Conservation (phyloP, 1,140 invertebrate species). For the Caenorhabditis inopinata region DNA sequence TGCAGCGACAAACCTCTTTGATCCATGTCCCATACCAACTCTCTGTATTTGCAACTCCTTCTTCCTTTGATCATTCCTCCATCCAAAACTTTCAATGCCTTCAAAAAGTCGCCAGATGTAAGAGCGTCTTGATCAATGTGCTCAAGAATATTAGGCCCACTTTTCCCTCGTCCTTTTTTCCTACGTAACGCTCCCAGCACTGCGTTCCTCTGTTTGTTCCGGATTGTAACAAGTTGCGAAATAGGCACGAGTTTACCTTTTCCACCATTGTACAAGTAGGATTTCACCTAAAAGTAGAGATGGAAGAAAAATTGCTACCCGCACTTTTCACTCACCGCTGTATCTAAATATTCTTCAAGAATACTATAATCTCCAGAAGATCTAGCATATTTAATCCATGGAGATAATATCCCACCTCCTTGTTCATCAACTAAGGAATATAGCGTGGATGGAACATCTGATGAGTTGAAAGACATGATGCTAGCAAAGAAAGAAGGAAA, state of each 20-base stretch:
- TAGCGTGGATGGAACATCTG: slow-evolving; percentile 46
- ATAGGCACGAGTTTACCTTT: slow-evolving; percentile 83
- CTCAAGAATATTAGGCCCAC: slow-evolving; percentile 49
- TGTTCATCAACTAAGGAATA: slow-evolving; percentile 67
- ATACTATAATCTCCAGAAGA: slow-evolving; percentile 78
- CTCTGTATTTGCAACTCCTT: slow-evolving; percentile 72
- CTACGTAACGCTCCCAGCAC: slow-evolving; percentile 74
- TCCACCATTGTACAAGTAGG: slow-evolving; percentile 88
- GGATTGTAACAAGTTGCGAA: slow-evolving; percentile 79
- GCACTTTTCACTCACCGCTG: slow-evolving; percentile 72
- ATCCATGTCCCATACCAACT: slow-evolving; percentile 86
- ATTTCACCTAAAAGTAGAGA: slow-evolving; percentile 79
- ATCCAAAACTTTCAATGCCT: slow-evolving; percentile 44
- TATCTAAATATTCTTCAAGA: slow-evolving; percentile 49
- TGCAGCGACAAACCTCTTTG: slow-evolving; percentile 70
- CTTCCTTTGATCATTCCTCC: slow-evolving; percentile 68
- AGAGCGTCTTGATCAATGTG: slow-evolving; percentile 42
- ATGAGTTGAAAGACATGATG: slow-evolving; percentile 40
- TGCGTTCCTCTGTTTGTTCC: slow-evolving; percentile 81
- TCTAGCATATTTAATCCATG: slow-evolving; percentile 86
- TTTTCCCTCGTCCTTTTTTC: slow-evolving; percentile 48
- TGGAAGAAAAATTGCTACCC: slow-evolving; percentile 72
- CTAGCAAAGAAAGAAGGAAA: not conserved
- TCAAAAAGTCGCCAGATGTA: slow-evolving; percentile 28
- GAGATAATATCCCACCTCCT: slow-evolving; percentile 83